phyloP scores from a whole-genome alignment of 2,888 invertebrate species.

The Amphimallon solstitiale region DNA sequence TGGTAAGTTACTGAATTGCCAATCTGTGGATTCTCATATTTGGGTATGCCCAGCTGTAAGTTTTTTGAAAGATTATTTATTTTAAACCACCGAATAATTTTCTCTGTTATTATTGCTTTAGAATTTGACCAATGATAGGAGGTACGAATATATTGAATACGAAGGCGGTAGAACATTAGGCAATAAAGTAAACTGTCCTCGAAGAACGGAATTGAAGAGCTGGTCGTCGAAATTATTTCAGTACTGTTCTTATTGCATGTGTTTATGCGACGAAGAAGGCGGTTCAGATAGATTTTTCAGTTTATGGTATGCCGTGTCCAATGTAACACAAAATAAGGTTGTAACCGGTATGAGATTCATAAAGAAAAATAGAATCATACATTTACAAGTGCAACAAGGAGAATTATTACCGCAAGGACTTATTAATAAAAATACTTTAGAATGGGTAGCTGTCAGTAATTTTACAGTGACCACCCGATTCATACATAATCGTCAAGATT shows the following conservation, averaged over 20 bases:
- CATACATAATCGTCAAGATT: slow-evolving; percentile 60
- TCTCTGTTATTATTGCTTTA: background rate
- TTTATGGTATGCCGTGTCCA: slow-evolving; percentile 69
- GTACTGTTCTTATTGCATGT: slow-evolving; percentile 84
- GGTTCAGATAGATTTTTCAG: slow-evolving; percentile 81
- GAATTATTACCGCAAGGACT: slow-evolving; percentile 57
- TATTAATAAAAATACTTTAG: slow-evolving; percentile 56
- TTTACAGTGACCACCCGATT: slow-evolving; percentile 54
- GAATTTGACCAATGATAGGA: slow-evolving; percentile 58
- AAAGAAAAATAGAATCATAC: slow-evolving; percentile 64
- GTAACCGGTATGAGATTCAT: slow-evolving; percentile 64
- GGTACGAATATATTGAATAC: slow-evolving; percentile 87
- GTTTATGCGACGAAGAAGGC: slow-evolving; percentile 78
- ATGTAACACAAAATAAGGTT: slow-evolving; percentile 67
- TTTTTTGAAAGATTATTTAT: background rate
- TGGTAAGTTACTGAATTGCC: slow-evolving; percentile 43
- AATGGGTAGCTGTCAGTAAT: slow-evolving; percentile 63
- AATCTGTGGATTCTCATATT: slow-evolving; percentile 38
- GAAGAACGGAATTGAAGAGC: slow-evolving; percentile 71
- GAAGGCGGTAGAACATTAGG: slow-evolving; percentile 80
- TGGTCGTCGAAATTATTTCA: slow-evolving; percentile 89
- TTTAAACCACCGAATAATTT: background rate
- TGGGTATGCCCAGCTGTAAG: slow-evolving; percentile 12
- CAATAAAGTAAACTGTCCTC: slow-evolving; percentile 56
- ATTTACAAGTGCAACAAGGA: slow-evolving; percentile 65